Conservation (phyloP, 2,888 invertebrate genomes). For the Eupithecia centaureata region DNA sequence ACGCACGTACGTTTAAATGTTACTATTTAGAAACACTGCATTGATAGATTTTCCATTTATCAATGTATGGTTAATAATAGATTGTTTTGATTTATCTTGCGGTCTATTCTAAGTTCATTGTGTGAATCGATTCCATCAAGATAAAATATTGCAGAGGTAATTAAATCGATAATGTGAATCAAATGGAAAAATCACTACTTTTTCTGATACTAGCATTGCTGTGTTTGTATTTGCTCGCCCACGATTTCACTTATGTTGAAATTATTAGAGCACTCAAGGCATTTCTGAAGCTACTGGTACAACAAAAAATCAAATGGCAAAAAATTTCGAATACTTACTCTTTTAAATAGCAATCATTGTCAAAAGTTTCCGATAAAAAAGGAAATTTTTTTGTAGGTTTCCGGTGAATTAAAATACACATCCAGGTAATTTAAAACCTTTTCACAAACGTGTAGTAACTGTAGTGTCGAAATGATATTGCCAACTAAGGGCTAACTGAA, state of each 20-base stretch:
- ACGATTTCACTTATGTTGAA: neutral
- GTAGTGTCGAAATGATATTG: no score
- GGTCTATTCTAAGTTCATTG: neutral
- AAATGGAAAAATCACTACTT: neutral
- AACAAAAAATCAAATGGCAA: no score
- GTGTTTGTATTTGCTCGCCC: neutral
- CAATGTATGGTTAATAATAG: slow-evolving; percentile 1
- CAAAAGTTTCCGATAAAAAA: no score
- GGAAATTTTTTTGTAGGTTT: no score
- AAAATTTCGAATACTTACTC: no score
- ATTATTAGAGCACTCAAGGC: no score
- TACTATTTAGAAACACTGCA: neutral
- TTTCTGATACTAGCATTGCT: neutral
- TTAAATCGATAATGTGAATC: neutral
- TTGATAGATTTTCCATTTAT: neutral
- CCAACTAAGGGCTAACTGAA: no score
- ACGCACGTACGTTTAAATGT: neutral
- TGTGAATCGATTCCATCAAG: slow-evolving; percentile 4
- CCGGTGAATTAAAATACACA: no score
- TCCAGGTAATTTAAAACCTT: no score
- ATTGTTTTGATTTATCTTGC: neutral
- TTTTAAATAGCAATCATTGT: no score
- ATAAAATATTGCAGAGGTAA: neutral
- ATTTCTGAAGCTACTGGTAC: no score
- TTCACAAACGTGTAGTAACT: no score